Percentiles rank a stretch among this genome's conserved stretches.
Evolutionary conservation across 2,888 invertebrate species (phyloP).

Genomic region (Ophonus ardosiacus): DNA sequence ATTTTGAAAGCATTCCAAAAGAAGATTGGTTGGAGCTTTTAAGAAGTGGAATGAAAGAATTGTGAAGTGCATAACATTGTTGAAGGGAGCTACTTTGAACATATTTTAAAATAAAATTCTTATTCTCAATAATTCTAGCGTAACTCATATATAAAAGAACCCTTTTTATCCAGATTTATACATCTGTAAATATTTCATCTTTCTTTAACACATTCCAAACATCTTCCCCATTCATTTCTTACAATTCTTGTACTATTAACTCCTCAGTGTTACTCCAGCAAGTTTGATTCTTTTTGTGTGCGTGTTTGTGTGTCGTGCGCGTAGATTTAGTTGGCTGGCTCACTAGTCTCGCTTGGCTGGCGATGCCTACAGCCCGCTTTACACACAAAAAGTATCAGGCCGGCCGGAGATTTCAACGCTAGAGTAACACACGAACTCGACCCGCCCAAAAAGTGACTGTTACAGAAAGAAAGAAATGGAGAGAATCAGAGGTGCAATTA

Average conservation of each 20-base stretch:
- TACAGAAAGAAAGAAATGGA: not conserved
- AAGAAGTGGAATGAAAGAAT: too few species aligned
- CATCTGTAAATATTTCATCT: too few species aligned
- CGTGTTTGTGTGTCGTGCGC: constrained; percentile 65
- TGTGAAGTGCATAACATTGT: too few species aligned
- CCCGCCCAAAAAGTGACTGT: not conserved
- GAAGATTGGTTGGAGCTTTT: too few species aligned
- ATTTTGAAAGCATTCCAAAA: too few species aligned
- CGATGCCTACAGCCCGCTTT: constrained; percentile 70
- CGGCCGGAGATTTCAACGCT: not conserved
- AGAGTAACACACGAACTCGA: not conserved
- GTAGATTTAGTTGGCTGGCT: constrained; percentile 69
- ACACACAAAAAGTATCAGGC: constrained; percentile 64
- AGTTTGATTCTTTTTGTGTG: constrained; percentile 3
- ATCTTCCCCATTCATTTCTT: not conserved
- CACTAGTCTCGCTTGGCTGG: constrained; percentile 72
- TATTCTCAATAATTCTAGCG: too few species aligned
- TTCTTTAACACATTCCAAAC: not conserved
- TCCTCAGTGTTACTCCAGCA: not conserved
- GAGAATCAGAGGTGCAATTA: not conserved
- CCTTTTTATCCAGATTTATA: too few species aligned
- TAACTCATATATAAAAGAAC: too few species aligned
- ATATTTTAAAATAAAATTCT: too few species aligned
- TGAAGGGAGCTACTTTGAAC: too few species aligned
- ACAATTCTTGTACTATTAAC: not conserved